Base-by-base conservation (phyloP, 2,797 vertebrate species). In the Trachurus trachurus region DNA sequence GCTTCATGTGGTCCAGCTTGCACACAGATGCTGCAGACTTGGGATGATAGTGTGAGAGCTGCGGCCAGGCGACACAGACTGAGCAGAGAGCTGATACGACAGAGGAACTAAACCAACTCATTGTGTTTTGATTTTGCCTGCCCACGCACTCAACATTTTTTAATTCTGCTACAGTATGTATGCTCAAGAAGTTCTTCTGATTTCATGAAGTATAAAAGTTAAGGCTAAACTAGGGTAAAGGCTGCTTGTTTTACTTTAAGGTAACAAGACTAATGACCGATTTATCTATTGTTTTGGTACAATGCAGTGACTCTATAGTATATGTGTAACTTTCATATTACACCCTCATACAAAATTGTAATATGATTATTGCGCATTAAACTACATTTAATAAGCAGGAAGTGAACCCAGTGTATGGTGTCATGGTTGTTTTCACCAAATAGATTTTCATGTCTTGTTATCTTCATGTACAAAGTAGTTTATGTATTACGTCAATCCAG, bases 11-110 rank as follows among this genome's bases (percentile, higher is more conserved):
- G 77, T 52, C 65, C 86, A 89, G 81, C 90, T 89, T 89, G 83
- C 69, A 73, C 73, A 65, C 92, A 93, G 88, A 92, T 92, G 90
- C 60, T 81, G 65, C 60, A 68, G 81, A 87, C 29, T 44, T 11
- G 59, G 56, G 63, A 76, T 66, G 17, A 80, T 76, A 62, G 58
- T 75, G 54, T 66, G 42, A n/a, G 63, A 71, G 59, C 65, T 74
- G 50, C 67, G 53, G 72, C 74, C 72, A 66, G 58, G 40, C 56
- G 34, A 74, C 74, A 79, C 47, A 81, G 59, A 69, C 71, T 5
- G 44, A 76, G 54, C 44, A 44, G 47, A 47, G 63, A 81, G 67
- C 37, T 56, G 58, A 60, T 5, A 34, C 31, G 31, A 34, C 31
- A 34, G 31, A 6, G 6, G 31, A 34, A 34, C 31, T 34, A 34